Percentiles rank a stretch among this genome's conserved stretches.
These are phyloP conservation scores for Sus scrofa DNA, from an alignment of 2,113 vertebrate genomes.

Conservation along the genomic window T2T-Sscrofa CM000816.6:10002501-10003000, in stretches of 20 bases:
- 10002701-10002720: accelerated
- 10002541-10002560: no score
- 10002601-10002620: no score
- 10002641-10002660: not conserved
- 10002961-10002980: not conserved
- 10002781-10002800: not conserved
- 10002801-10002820: not conserved
- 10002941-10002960: not conserved
- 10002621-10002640: not conserved
- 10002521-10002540: no score
- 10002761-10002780: not conserved
- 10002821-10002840: no score
- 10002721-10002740: not conserved
- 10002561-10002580: no score
- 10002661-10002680: not conserved
- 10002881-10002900: not conserved
- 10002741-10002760: not conserved
- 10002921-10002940: not conserved
- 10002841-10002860: no score
- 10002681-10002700: accelerated
- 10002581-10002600: no score
- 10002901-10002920: not conserved
- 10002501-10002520: no score
- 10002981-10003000: not conserved
- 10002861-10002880: no score